phyloP scores from a whole-genome alignment of 2,113 vertebrate genomes.

The Phoxinus phoxinus region DNA sequence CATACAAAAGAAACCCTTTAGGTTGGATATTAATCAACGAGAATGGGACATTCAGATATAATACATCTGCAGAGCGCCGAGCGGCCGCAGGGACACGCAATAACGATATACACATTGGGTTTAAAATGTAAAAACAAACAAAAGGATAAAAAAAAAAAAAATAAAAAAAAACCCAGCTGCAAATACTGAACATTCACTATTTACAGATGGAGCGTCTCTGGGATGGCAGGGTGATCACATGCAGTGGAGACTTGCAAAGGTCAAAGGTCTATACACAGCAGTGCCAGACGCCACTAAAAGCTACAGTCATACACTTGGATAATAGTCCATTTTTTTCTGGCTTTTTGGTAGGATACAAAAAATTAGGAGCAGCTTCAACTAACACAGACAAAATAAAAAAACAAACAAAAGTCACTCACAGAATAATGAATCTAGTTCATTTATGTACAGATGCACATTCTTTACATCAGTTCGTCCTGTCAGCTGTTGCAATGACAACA shows the following conservation, averaged over 20 bases:
- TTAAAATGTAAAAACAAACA: conserved; percentile 65
- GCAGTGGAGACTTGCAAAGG: conserved; percentile 84
- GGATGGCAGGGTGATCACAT: conserved; percentile 84
- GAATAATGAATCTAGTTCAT: conserved; percentile 79
- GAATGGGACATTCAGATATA: conserved; percentile 84
- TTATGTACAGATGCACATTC: conserved; percentile 95
- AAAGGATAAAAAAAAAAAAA: conserved; percentile 66
- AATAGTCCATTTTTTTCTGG: conserved; percentile 64
- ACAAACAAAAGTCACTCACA: conserved; percentile 77
- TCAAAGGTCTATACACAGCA: conserved; percentile 90
- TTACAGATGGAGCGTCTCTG: conserved; percentile 82
- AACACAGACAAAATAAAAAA: conserved; percentile 80
- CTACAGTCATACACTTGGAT: conserved; percentile 75
- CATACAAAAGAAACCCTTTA: conserved; percentile 51
- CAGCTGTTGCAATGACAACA: conserved; percentile 72
- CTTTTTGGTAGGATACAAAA: conserved; percentile 78
- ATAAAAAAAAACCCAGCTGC: conserved; percentile 80
- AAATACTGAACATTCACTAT: conserved; percentile 95
- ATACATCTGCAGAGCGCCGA: conserved; percentile 71
- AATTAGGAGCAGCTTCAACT: conserved; percentile 83
- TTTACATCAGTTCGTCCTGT: conserved; percentile 84
- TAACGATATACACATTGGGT: conserved; percentile 75
- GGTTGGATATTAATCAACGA: conserved; percentile 71
- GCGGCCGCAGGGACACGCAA: conserved; percentile 71
- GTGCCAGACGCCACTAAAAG: conserved; percentile 85